phyloP scores from a whole-genome alignment of 2,113 vertebrate genomes.

The Orcinus orca region DNA sequence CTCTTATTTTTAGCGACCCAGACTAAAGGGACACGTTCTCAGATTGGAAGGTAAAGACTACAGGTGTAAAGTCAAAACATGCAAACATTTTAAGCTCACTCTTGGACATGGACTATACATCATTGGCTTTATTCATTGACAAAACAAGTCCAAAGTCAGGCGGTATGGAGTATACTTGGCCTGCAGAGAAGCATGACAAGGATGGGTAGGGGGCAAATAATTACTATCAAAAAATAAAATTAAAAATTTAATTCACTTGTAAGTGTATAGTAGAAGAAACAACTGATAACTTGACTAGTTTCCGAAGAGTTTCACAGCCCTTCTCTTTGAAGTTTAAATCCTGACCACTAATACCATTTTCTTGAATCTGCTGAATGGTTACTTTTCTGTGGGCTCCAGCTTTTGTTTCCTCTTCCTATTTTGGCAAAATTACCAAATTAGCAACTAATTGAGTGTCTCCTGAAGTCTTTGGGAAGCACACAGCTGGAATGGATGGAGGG shows the following conservation, averaged over 20 bases:
- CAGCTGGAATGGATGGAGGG: neutral
- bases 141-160: neutral
- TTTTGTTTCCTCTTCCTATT: neutral
- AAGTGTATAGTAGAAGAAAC: neutral
- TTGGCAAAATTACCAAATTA: neutral
- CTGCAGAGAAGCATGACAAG: neutral
- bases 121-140: neutral
- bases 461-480: neutral
- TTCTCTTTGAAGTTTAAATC: neutral
- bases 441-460: neutral
- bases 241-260: neutral
- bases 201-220: neutral
- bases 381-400: neutral
- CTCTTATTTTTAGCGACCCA: neutral
- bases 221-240: neutral
- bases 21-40: neutral
- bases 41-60: neutral
- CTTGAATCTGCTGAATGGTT: neutral
- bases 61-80: neutral
- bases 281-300: neutral
- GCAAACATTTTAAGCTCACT: neutral
- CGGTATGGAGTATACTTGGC: neutral
- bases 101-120: neutral
- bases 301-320: neutral
- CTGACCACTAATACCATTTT: neutral